Evolutionary conservation across 2,113 vertebrate genomes (phyloP), one percentile per base, ranked within the genome.

Genomic region (Thinocorus orbignyianus): DNA sequence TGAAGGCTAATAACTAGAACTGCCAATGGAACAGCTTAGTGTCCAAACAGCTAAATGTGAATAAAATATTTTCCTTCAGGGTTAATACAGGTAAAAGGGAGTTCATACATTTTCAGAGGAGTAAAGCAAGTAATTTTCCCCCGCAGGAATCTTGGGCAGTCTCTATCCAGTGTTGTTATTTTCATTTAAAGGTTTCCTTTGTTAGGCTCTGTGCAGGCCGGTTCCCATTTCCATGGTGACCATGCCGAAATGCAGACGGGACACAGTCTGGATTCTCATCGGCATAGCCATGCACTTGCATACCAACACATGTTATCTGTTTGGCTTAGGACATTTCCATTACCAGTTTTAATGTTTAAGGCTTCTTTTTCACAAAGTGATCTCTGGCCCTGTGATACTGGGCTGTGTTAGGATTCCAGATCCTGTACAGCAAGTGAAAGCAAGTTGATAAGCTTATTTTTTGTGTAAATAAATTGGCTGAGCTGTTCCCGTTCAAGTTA

Each of bases 191-290:
- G 69, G 93, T 98, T 95, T 88, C 85, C 97, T 97, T 98, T 98
- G 98, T 98, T 95, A 76, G 94, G 82, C 95, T 96, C 90, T 96
- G 93, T 89, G 81, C 90, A 81, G 95, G 93, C 95, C 41, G 18
- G 94, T 95, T 95, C 84, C 71, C 93, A 97, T 98, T 97, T 96
- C 98, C 97, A 97, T 98, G 97, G 97, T 94, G 94, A 98, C 98
- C 76, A 9, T 91, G 92, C 79, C 17, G 94, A 94, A 93, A 95
- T 85, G 95, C 97, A 96, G 96, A 92, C 92, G 6, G 89, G 96
- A 95, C 91, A 88, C 95, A 94, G 92, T 71, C 96, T 95, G 97
- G 92, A 81, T 88, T 96, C 96, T 94, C 81, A 60, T 94, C 37
- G 4, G 71, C 46, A 9, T 71, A 61, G 66, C 90, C 84, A 57